phyloP scores from a whole-genome alignment of 2,113 vertebrate species.

The Prunella himalayana region DNA sequence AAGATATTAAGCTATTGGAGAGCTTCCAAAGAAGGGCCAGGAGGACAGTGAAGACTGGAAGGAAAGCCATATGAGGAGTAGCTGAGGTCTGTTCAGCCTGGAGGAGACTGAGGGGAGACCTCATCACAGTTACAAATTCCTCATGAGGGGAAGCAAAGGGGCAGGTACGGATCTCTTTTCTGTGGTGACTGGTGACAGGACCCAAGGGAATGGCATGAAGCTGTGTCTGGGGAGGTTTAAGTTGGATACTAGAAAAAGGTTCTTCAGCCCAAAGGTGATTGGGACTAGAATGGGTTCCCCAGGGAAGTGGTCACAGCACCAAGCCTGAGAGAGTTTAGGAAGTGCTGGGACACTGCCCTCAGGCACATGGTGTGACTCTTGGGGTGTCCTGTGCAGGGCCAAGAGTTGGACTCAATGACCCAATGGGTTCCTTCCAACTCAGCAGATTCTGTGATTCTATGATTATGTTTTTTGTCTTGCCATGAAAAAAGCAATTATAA shows the following conservation, averaged over 20 bases:
- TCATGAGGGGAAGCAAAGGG: rapidly evolving
- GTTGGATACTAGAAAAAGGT: rapidly evolving
- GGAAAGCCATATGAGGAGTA: rapidly evolving
- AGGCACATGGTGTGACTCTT: neutral
- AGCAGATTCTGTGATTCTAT: neutral
- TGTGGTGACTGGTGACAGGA: neutral
- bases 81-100: neutral
- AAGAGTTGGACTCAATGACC: neutral
- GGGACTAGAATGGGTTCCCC: rapidly evolving
- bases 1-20: rapidly evolving
- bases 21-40: rapidly evolving
- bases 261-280: rapidly evolving
- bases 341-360: rapidly evolving
- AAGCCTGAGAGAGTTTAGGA: neutral
- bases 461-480: neutral
- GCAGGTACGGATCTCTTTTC: neutral
- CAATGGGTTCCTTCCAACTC: neutral
- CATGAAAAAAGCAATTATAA: neutral
- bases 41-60: rapidly evolving
- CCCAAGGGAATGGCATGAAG: neutral
- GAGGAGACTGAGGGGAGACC: neutral
- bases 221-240: neutral
- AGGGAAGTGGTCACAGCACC: neutral
- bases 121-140: too few species aligned
- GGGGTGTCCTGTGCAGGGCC: neutral